Conservation (phyloP, 2,797 vertebrate species). For the Enteromius viviparus region DNA sequence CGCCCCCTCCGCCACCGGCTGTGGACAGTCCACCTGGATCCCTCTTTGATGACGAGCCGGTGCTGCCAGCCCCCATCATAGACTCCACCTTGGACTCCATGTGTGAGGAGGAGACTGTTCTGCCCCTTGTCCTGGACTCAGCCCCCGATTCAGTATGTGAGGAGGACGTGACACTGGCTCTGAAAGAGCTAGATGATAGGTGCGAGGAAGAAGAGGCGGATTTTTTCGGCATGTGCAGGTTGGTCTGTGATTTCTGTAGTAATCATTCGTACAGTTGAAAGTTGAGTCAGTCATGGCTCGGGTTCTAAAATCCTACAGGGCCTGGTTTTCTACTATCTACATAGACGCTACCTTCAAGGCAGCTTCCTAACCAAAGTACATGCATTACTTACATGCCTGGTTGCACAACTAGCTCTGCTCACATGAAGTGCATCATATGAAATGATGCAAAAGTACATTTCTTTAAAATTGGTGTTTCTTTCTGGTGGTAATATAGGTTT, state of each 20-base stretch:
- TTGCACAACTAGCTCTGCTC: background rate
- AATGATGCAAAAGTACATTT: too few species aligned
- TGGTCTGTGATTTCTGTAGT: constrained; percentile 41
- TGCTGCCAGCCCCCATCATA: constrained; percentile 70
- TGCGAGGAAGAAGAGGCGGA: constrained; percentile 97
- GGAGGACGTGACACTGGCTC: constrained; percentile 93
- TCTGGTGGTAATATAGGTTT: too few species aligned
- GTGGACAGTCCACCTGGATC: constrained; percentile 88
- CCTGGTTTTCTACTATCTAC: background rate
- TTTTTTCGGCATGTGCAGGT: constrained; percentile 94
- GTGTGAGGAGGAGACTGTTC: constrained; percentile 83
- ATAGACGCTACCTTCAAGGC: background rate
- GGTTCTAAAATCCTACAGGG: background rate
- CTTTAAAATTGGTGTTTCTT: too few species aligned
- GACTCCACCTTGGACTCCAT: constrained; percentile 78
- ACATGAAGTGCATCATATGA: background rate
- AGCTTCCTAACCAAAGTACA: background rate
- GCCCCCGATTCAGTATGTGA: constrained; percentile 90
- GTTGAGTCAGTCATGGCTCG: background rate
- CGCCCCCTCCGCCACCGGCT: constrained; percentile 78
- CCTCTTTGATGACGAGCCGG: constrained; percentile 82
- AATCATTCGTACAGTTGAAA: background rate
- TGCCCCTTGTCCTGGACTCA: constrained; percentile 79
- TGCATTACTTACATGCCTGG: background rate
- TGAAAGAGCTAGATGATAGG: constrained; percentile 95